Evolutionary conservation across 2,888 invertebrate species (phyloP).

Genomic region (Euproctis similis): DNA sequence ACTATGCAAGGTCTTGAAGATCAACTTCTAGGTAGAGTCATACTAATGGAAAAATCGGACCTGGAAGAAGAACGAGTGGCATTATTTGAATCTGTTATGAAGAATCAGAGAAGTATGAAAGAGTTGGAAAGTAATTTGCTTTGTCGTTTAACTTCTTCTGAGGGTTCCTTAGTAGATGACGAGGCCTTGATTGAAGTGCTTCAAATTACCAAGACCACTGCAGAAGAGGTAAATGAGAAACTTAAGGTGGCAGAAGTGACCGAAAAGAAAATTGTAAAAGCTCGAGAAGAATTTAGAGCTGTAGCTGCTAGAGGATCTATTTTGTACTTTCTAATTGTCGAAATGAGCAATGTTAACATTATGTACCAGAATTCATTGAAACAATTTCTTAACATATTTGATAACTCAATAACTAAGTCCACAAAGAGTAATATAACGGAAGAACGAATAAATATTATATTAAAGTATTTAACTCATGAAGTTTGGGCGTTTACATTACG

Average conservation of each 20-base stretch:
- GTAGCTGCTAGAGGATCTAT: conserved; percentile 96
- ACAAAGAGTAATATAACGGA: conserved; percentile 88
- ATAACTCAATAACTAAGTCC: conserved; percentile 94
- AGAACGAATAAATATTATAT: conserved; percentile 91
- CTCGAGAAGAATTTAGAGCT: conserved; percentile 95
- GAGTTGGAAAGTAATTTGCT: conserved; percentile 94
- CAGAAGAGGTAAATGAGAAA: conserved; percentile 96
- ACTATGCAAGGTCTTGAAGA: conserved; percentile 97
- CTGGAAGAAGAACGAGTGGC: conserved; percentile 95
- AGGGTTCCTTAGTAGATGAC: conserved; percentile 96
- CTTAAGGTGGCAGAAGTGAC: conserved; percentile 93
- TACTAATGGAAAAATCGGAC: conserved; percentile 96
- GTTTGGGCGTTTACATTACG: conserved; percentile 95
- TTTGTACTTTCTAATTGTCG: conserved; percentile 95
- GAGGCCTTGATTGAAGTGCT: conserved; percentile 94
- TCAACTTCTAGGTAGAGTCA: conserved; percentile 93
- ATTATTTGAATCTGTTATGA: conserved; percentile 95
- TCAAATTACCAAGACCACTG: conserved; percentile 89
- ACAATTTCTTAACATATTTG: conserved; percentile 95
- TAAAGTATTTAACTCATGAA: conserved; percentile 91
- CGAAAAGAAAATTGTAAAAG: conserved; percentile 94
- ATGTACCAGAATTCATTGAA: conserved; percentile 98
- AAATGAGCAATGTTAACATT: conserved; percentile 96
- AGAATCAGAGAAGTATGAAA: conserved; percentile 96
- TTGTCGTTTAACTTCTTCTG: conserved; percentile 92